phyloP scores from a whole-genome alignment of 2,888 invertebrate genomes.

The Teleiodes luculella region DNA sequence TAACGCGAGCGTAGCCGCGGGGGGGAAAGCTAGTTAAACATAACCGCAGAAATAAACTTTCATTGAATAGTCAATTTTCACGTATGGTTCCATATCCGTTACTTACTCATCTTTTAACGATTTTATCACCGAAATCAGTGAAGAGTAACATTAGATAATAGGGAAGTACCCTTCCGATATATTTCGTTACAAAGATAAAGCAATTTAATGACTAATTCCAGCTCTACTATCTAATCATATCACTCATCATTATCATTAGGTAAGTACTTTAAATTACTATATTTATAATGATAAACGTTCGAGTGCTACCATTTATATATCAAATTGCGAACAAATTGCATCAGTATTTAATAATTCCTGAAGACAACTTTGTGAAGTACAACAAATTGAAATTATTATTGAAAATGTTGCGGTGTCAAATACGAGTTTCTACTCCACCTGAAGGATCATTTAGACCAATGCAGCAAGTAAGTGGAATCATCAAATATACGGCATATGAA shows the following conservation, averaged over 20 bases:
- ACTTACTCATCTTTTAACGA: no score
- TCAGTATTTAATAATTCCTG: neutral
- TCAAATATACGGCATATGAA: constrained; percentile 6
- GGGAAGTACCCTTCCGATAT: neutral
- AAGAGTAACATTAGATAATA: neutral
- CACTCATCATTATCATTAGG: no score
- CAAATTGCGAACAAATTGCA: neutral
- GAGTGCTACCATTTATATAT: neutral
- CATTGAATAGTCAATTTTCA: no score
- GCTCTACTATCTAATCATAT: constrained; percentile 2
- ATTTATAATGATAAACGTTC: neutral
- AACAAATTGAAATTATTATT: neutral
- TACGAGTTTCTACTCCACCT: constrained; percentile 3
- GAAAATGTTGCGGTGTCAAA: constrained; percentile 14
- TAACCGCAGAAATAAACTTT: no score
- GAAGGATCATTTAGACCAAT: neutral
- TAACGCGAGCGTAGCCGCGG: no score
- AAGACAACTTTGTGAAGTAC: neutral
- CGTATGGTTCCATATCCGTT: no score
- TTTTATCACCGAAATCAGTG: no score
- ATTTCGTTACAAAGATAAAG: no score
- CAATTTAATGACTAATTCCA: neutral
- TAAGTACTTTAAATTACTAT: neutral
- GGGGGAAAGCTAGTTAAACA: no score
- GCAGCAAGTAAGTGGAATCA: neutral